Conservation (phyloP, 2,113 vertebrate genomes). For the Coreoperca whiteheadi region DNA sequence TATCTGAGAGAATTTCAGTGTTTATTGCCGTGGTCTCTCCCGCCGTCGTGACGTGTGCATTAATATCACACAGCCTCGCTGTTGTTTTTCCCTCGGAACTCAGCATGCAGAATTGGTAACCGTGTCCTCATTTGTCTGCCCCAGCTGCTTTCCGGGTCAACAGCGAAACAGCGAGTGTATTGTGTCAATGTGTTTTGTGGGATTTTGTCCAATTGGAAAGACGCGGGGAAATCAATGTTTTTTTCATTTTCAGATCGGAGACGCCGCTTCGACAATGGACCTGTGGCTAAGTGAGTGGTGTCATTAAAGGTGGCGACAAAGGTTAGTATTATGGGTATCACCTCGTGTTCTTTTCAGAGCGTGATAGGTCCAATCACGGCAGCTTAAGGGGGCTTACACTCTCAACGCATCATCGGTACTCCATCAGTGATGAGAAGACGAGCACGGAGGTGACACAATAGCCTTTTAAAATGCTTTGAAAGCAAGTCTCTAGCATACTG, state of each 20-base stretch:
- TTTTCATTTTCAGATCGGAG: conserved; percentile 10
- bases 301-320: conserved; percentile 46
- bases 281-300: conserved; percentile 45
- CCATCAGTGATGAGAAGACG: conserved; percentile 56
- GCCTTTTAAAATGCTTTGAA: conserved; percentile 61
- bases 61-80: conserved; percentile 59
- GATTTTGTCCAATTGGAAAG: conserved; percentile 61
- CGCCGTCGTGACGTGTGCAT: conserved; percentile 51
- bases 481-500: conserved; percentile 45
- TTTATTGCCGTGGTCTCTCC: conserved; percentile 67
- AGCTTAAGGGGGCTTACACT: conserved; percentile 66
- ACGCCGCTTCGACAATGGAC: conserved; percentile 8
- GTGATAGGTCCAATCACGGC: conserved; percentile 60
- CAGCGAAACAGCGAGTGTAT: conserved; percentile 35
- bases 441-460: conserved; percentile 54
- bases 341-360: conserved; percentile 47
- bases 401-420: conserved; percentile 51
- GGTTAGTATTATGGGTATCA: conserved; percentile 52
- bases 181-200: conserved; percentile 43
- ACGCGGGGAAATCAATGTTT: conserved; percentile 27
- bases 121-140: conserved; percentile 52
- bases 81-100: conserved; percentile 54
- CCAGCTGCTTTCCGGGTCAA: conserved; percentile 58
- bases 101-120: conserved; percentile 50
- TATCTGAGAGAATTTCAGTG: conserved; percentile 74